phyloP scores from a whole-genome alignment of 2,797 vertebrate genomes.

The Parambassis ranga region DNA sequence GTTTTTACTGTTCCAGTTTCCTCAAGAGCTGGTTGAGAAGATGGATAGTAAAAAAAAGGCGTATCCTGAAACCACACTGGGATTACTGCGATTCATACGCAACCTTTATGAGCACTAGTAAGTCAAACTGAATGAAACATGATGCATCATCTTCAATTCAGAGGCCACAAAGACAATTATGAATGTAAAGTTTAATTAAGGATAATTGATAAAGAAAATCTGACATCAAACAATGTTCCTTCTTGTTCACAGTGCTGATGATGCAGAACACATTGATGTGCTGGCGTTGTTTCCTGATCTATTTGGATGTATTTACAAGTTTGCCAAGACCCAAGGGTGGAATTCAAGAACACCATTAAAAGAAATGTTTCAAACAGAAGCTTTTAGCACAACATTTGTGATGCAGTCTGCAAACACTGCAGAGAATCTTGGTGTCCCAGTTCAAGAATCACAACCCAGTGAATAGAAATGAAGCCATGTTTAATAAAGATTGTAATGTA shows the following conservation, averaged over 20 bases:
- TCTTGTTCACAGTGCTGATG: conserved; percentile 14
- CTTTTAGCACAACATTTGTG: neutral
- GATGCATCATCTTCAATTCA: too few species aligned
- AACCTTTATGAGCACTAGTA: conserved; percentile 59
- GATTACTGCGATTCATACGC: conserved; percentile 64
- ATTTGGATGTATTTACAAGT: conserved; percentile 45
- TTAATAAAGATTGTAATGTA: accelerated
- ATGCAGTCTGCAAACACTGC: neutral
- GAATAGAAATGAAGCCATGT: neutral
- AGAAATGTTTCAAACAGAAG: conserved; percentile 23
- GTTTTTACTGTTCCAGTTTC: conserved; percentile 34
- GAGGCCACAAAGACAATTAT: too few species aligned
- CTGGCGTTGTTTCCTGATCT: conserved; percentile 52
- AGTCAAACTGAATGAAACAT: conserved; percentile 8
- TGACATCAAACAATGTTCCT: too few species aligned
- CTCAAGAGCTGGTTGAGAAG: conserved; percentile 33
- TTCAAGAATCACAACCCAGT: conserved; percentile 15
- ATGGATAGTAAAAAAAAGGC: conserved; percentile 31
- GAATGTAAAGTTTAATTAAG: too few species aligned
- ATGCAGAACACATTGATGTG: conserved; percentile 26
- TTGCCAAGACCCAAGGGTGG: conserved; percentile 49
- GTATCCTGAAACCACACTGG: conserved; percentile 53
- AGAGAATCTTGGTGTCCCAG: neutral
- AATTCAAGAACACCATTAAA: conserved; percentile 32
- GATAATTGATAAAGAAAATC: too few species aligned